Evolutionary conservation across 2,888 invertebrate genomes (phyloP).

Genomic region (Philaethria dido): DNA sequence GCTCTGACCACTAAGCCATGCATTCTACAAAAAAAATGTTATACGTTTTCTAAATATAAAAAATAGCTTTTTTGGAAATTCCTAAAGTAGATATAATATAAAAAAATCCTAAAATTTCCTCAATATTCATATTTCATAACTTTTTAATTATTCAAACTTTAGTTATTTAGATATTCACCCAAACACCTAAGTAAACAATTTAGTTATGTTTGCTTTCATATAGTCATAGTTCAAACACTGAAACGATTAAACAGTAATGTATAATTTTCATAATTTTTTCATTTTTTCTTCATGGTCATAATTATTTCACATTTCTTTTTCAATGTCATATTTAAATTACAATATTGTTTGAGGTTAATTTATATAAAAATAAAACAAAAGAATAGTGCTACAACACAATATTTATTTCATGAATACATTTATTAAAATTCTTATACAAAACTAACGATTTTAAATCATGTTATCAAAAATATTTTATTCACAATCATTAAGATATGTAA

Average conservation of each 20-base stretch:
- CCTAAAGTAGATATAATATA: no score
- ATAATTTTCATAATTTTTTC: neutral
- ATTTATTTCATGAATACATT: conserved; percentile 73
- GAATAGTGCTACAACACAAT: conserved; percentile 75
- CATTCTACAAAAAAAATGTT: no score
- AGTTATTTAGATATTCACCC: neutral
- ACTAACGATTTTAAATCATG: conserved; percentile 54
- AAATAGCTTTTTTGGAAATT: no score
- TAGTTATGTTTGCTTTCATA: neutral
- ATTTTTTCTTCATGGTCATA: neutral
- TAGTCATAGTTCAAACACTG: conserved; percentile 19
- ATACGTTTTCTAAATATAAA: no score
- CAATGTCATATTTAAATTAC: neutral
- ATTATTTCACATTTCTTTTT: neutral
- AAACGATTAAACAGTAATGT: neutral
- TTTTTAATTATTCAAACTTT: neutral
- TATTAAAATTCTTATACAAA: conserved; percentile 51
- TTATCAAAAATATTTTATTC: conserved; percentile 49
- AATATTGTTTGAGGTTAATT: neutral
- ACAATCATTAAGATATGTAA: conserved; percentile 51
- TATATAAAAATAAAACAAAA: conserved; percentile 32
- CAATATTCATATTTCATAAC: neutral
- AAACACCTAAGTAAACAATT: conserved; percentile 13
- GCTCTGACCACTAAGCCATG: no score
- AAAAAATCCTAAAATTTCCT: neutral